Percentiles rank a stretch among this genome's conserved stretches.
Conservation (phyloP, 2,888 invertebrate genomes). For the Cacoxenus indagator region DNA sequence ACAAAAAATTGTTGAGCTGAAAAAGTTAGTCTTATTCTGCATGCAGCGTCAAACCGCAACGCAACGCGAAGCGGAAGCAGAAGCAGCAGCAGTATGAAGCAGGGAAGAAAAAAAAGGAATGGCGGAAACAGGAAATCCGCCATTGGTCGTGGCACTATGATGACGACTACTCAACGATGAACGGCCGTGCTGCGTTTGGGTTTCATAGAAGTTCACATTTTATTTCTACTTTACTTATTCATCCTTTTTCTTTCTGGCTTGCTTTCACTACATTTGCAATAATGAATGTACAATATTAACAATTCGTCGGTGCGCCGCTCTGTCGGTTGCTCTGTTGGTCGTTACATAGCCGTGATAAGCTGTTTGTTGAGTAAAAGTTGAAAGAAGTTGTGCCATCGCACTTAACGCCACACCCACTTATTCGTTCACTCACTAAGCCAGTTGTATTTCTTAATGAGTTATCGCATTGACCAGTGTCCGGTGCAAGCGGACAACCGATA, state of each 20-base stretch:
- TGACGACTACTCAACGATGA: neutral
- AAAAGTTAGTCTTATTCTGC: constrained; percentile 15
- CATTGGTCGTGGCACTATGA: constrained; percentile 3
- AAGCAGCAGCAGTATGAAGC: neutral
- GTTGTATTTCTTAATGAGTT: constrained; percentile 9
- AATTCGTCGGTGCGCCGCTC: neutral
- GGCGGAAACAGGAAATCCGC: constrained; percentile 10
- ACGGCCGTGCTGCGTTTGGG: neutral
- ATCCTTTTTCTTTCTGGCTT: neutral
- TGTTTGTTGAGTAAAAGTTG: constrained; percentile 13
- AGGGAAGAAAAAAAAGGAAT: neutral
- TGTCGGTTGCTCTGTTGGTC: neutral
- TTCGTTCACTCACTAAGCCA: neutral
- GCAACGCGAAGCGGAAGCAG: neutral
- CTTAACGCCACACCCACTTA: neutral
- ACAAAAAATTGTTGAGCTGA: neutral
- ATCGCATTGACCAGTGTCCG: neutral
- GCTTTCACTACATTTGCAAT: constrained; percentile 7
- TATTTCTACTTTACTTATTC: constrained; percentile 1
- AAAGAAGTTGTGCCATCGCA: neutral
- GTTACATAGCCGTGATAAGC: constrained; percentile 1
- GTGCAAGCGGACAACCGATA: neutral
- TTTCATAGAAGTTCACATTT: constrained; percentile 4
- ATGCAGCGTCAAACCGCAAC: constrained; percentile 15
- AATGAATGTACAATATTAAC: constrained; percentile 22